These are phyloP conservation scores for Plusia festucae DNA, from an alignment of 2,888 invertebrate genomes.

Conservation along the genomic window DNA sequence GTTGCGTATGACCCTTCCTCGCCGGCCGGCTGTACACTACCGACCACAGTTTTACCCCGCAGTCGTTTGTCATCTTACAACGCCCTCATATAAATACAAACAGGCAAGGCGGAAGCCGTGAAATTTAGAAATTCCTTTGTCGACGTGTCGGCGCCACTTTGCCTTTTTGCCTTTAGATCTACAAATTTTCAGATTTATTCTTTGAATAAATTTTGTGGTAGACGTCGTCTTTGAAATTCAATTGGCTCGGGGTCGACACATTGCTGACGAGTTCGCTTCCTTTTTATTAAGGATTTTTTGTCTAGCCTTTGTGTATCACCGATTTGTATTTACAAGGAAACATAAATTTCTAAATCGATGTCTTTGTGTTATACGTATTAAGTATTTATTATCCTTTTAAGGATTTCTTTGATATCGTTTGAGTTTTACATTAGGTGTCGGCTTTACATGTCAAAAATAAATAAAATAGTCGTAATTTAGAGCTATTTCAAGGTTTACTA, in stretches of 20 bases:
- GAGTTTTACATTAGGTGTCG: neutral
- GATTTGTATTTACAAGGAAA: constrained; percentile 60
- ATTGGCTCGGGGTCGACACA: constrained; percentile 87
- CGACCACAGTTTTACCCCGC: constrained; percentile 65
- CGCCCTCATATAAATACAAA: constrained; percentile 87
- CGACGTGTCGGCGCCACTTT: constrained; percentile 85
- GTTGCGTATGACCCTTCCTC: constrained; percentile 49
- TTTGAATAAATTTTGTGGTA: constrained; percentile 89
- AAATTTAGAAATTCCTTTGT: constrained; percentile 89
- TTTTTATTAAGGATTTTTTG: constrained; percentile 77
- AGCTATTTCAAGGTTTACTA: neutral
- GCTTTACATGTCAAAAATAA: neutral
- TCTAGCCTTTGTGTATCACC: constrained; percentile 65
- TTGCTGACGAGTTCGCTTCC: constrained; percentile 83
- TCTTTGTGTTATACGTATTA: constrained; percentile 45
- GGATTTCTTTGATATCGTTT: constrained; percentile 14
- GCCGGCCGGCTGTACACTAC: constrained; percentile 48
- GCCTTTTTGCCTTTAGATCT: constrained; percentile 87
- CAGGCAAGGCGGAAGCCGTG: constrained; percentile 87
- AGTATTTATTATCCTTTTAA: constrained; percentile 42
- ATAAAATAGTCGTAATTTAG: neutral
- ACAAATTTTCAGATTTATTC: constrained; percentile 90
- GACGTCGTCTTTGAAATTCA: constrained; percentile 89
- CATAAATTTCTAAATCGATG: constrained; percentile 53
- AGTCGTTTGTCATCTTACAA: constrained; percentile 86